A percentile compares a stretch with the other conserved stretches of the same genome.
Evolutionary conservation across 92 coral and sea anemone species (phyloP).

Genomic region (Metridium senile): DNA sequence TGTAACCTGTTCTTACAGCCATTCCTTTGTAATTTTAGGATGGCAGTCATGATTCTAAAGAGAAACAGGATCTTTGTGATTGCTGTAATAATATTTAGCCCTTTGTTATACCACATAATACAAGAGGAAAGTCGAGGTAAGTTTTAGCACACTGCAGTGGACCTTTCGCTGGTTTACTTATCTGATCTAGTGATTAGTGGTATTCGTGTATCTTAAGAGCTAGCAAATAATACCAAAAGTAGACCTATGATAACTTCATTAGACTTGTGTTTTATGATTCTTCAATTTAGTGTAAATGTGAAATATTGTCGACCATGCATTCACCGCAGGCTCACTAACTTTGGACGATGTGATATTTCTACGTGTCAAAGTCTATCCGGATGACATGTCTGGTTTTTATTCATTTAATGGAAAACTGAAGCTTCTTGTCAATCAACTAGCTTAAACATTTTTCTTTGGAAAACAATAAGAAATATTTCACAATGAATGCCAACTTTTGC

Average conservation of each 20-base stretch:
- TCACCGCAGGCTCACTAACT: background rate
- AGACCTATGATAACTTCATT: background rate
- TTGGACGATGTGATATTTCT: too few species aligned
- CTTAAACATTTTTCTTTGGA: too few species aligned
- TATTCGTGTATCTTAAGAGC: background rate
- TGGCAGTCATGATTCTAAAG: constrained; percentile 63
- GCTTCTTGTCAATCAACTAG: too few species aligned
- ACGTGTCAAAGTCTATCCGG: too few species aligned
- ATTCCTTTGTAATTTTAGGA: background rate
- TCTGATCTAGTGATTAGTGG: background rate
- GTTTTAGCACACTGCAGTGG: background rate
- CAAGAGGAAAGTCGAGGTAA: constrained; percentile 66
- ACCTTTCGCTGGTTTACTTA: background rate
- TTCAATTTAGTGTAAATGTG: background rate
- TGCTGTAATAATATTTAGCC: constrained; percentile 59
- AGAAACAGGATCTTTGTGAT: constrained; percentile 77
- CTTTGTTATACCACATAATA: constrained; percentile 72
- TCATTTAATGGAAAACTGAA: too few species aligned
- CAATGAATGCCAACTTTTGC: too few species aligned
- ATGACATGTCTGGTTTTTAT: too few species aligned
- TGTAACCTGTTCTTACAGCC: background rate
- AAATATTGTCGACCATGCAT: background rate
- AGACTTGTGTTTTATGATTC: background rate
- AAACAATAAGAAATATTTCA: too few species aligned
- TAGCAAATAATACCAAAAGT: background rate